phyloP scores from a whole-genome alignment of 2,113 vertebrate genomes.

The Pangasianodon gigas region DNA sequence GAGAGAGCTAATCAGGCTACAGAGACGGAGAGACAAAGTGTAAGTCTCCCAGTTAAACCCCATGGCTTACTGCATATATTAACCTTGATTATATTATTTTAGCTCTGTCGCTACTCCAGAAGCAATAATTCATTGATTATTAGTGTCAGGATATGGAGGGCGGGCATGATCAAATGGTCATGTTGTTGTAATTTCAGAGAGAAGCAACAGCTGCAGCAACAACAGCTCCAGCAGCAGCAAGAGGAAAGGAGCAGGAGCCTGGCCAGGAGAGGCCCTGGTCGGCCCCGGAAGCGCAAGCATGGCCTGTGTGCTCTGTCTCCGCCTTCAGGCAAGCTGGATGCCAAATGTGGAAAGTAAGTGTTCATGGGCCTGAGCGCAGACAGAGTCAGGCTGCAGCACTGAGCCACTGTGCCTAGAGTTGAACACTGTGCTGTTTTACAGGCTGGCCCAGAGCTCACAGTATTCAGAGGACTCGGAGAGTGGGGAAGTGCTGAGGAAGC shows the following conservation, averaged over 20 bases:
- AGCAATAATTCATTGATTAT: background rate
- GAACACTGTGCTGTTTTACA: conserved; percentile 59
- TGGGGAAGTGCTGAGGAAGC: conserved; percentile 83
- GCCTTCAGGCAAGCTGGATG: conserved; percentile 84
- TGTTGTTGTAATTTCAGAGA: conserved; percentile 69
- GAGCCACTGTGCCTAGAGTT: background rate
- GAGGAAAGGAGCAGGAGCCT: conserved; percentile 91
- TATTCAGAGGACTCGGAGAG: conserved; percentile 89
- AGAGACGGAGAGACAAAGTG: conserved; percentile 87
- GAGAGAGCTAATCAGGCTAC: conserved; percentile 88
- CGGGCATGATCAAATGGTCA: background rate
- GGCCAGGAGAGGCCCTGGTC: conserved; percentile 87
- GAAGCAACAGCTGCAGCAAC: conserved; percentile 60
- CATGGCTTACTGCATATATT: background rate
- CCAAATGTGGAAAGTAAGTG: conserved; percentile 88
- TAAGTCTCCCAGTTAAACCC: conserved; percentile 69
- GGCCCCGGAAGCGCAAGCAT: conserved; percentile 94
- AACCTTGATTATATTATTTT: background rate
- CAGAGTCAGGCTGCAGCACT: background rate
- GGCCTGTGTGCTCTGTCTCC: conserved; percentile 77
- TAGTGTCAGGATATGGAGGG: background rate
- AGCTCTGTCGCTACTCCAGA: background rate
- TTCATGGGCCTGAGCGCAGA: background rate
- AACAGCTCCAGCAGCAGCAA: conserved; percentile 70
- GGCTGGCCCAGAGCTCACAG: conserved; percentile 82